phyloP scores from a whole-genome alignment of 2,113 vertebrate genomes.

The Cyrtonyx montezumae region DNA sequence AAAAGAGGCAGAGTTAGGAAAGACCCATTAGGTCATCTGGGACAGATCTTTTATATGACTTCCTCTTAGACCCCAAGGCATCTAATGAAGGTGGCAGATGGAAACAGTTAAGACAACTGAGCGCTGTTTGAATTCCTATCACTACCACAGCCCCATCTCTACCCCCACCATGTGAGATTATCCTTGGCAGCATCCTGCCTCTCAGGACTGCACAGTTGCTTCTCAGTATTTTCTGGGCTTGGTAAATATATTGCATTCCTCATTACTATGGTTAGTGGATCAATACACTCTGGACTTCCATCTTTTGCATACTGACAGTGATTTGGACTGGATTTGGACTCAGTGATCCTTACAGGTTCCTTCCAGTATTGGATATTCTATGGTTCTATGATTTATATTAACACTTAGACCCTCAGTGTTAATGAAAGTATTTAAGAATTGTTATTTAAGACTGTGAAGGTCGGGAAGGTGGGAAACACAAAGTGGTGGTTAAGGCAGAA shows the following conservation, averaged over 20 bases:
- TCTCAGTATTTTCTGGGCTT: background rate
- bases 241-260: background rate
- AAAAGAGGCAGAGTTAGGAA: background rate
- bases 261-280: background rate
- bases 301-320: fast-evolving
- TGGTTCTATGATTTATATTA: too few species aligned
- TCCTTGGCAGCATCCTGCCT: background rate
- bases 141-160: background rate
- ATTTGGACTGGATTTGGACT: background rate
- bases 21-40: background rate
- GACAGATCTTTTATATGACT: background rate
- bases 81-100: slow-evolving; percentile 44
- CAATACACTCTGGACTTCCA: background rate
- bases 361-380: too few species aligned
- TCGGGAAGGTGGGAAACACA: background rate
- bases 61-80: background rate
- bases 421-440: background rate
- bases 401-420: background rate
- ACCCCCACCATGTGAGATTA: background rate
- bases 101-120: slow-evolving; percentile 38
- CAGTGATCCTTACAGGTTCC: too few species aligned
- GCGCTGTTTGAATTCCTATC: slow-evolving; percentile 8
- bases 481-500: background rate
- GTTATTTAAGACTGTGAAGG: background rate
- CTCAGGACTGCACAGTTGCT: background rate